A percentile compares a stretch with the other conserved stretches of the same genome.
phyloP scores from a whole-genome alignment of 2,888 invertebrate species.

The Eupithecia subfuscata region DNA sequence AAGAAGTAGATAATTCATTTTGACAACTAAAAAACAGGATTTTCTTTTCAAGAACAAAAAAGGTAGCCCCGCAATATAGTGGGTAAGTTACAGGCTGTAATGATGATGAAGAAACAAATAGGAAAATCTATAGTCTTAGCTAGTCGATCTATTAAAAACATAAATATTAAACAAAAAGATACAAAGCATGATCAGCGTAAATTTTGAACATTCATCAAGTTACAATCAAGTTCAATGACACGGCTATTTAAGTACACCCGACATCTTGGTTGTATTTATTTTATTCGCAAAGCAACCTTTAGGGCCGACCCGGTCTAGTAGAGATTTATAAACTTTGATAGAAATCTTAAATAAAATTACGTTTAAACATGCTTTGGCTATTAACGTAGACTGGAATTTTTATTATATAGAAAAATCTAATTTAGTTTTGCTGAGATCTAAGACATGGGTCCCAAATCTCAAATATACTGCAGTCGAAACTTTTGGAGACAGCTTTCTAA shows the following conservation, averaged over 20 bases:
- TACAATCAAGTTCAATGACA: conserved; percentile 74
- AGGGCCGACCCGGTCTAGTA: conserved; percentile 39
- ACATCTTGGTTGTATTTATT: conserved; percentile 63
- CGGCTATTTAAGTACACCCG: conserved; percentile 62
- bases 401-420: not conserved
- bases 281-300: conserved; percentile 43
- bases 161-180: conserved; percentile 1
- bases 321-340: conserved; percentile 15
- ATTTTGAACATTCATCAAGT: conserved; percentile 56
- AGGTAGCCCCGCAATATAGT: not conserved
- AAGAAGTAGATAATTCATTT: not conserved
- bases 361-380: not conserved
- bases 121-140: not conserved
- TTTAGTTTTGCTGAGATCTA: not conserved
- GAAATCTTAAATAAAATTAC: not conserved
- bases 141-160: not conserved
- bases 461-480: not conserved
- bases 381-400: not conserved
- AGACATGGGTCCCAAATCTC: not conserved
- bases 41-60: not conserved
- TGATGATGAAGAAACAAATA: not conserved
- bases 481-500: not conserved
- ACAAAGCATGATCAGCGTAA: conserved; percentile 13
- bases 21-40: not conserved
- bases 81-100: not conserved